Evolutionary conservation across 2,797 vertebrate genomes (phyloP).

Genomic region (Pempheris klunzingeri): DNA sequence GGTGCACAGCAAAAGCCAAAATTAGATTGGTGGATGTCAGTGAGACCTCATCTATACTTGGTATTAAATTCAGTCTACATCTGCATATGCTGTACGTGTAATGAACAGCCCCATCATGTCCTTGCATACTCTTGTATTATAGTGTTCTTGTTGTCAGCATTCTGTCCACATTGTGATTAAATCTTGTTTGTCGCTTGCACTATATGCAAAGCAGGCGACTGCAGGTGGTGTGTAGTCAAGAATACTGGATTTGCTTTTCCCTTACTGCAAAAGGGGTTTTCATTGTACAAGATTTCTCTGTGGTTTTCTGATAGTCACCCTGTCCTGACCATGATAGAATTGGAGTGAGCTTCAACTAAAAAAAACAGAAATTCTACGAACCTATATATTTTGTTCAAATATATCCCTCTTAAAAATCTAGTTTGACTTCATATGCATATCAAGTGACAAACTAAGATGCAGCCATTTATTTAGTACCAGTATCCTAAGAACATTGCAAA

Average conservation of each 20-base stretch:
- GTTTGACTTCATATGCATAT: neutral
- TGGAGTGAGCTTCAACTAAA: neutral
- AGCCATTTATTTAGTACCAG: neutral
- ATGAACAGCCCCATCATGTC: conserved; percentile 27
- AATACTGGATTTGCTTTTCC: neutral
- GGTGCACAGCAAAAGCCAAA: neutral
- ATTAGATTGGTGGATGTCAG: conserved; percentile 17
- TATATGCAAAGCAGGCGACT: conserved; percentile 26
- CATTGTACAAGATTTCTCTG: neutral
- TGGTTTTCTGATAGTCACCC: neutral
- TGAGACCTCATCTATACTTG: conserved; percentile 6
- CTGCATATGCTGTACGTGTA: conserved; percentile 3
- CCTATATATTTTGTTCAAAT: neutral
- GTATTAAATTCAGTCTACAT: conserved; percentile 24
- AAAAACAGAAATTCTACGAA: neutral
- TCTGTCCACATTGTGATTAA: conserved; percentile 32
- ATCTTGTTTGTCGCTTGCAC: conserved; percentile 16
- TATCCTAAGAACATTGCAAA: neutral
- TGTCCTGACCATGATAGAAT: neutral
- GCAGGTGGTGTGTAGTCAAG: neutral
- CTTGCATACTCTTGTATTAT: conserved; percentile 2
- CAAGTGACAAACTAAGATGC: neutral
- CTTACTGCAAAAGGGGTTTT: neutral
- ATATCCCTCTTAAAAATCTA: neutral
- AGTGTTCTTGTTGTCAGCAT: conserved; percentile 36